These are phyloP conservation scores for Rissa tridactyla DNA, from an alignment of 2,113 vertebrate genomes.

Conservation along the genomic window DNA sequence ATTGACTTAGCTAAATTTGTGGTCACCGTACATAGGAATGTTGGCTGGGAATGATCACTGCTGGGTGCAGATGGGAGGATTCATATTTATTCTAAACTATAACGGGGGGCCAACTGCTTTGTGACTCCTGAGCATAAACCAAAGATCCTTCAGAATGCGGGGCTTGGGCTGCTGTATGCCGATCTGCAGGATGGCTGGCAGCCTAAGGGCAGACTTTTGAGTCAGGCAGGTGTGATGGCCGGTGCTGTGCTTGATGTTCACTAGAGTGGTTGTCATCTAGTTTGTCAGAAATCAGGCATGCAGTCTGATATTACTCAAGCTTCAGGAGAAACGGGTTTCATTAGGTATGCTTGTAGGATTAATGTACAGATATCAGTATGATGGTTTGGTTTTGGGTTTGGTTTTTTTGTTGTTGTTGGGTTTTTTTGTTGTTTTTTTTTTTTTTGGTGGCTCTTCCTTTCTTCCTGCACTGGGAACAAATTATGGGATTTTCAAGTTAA, in stretches of 20 bases:
- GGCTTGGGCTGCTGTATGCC: background rate
- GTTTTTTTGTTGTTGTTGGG: background rate
- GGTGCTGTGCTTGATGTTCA: background rate
- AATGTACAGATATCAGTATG: background rate
- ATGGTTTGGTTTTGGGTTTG: background rate
- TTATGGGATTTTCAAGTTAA: background rate
- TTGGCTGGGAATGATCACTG: background rate
- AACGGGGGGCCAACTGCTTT: background rate
- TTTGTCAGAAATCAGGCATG: background rate
- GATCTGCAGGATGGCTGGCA: background rate
- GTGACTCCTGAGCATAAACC: background rate
- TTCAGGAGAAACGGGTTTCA: background rate
- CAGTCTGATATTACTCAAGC: background rate
- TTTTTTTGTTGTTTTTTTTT: background rate
- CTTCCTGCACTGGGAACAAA: background rate
- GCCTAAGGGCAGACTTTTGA: background rate
- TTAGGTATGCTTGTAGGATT: background rate
- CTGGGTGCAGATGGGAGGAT: background rate
- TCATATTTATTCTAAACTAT: background rate
- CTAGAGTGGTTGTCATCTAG: background rate
- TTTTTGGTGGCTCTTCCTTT: background rate
- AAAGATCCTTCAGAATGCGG: background rate
- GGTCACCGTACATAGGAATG: background rate
- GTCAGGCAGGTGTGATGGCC: background rate
- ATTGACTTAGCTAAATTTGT: background rate